Conservation (phyloP, 2,113 vertebrate genomes). For the Hippocampus zosterae region DNA sequence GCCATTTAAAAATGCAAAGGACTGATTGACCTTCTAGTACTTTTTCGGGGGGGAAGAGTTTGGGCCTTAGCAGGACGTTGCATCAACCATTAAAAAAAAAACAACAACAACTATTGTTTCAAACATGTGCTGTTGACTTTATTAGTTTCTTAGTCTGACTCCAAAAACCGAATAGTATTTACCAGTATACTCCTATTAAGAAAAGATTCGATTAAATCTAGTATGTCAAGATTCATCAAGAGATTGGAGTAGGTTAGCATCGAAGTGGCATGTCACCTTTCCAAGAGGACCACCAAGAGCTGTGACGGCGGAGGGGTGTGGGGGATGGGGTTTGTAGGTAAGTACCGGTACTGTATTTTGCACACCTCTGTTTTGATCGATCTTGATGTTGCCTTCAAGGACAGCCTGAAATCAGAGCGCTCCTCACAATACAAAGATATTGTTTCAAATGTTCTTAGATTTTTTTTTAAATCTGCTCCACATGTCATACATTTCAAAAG, state of each 20-base stretch:
- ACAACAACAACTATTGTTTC: constrained; percentile 66
- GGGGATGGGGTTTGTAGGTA: too few relatives aligned
- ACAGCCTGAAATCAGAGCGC: neutral
- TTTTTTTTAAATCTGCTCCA: too few relatives aligned
- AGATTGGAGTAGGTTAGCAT: neutral
- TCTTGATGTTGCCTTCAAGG: neutral
- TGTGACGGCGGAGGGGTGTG: neutral
- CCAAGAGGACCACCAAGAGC: neutral
- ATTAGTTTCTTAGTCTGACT: constrained; percentile 13
- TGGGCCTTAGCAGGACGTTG: constrained; percentile 70
- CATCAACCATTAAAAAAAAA: constrained; percentile 77
- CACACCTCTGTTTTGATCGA: neutral
- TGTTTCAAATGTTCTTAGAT: too few relatives aligned
- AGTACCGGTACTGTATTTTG: too few relatives aligned
- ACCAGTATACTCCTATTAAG: neutral
- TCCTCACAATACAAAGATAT: neutral
- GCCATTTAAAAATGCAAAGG: constrained; percentile 64
- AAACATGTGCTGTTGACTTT: constrained; percentile 44
- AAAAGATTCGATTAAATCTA: neutral
- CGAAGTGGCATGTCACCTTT: neutral
- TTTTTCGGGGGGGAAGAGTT: constrained; percentile 62
- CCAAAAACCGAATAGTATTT: neutral
- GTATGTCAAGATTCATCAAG: neutral
- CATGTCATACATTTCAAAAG: too few relatives aligned
- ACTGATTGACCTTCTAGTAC: constrained; percentile 65